Percentiles rank a stretch among this genome's conserved stretches.
phyloP scores from a whole-genome alignment of 2,888 invertebrate species.

The Koerneria pararmatus region DNA sequence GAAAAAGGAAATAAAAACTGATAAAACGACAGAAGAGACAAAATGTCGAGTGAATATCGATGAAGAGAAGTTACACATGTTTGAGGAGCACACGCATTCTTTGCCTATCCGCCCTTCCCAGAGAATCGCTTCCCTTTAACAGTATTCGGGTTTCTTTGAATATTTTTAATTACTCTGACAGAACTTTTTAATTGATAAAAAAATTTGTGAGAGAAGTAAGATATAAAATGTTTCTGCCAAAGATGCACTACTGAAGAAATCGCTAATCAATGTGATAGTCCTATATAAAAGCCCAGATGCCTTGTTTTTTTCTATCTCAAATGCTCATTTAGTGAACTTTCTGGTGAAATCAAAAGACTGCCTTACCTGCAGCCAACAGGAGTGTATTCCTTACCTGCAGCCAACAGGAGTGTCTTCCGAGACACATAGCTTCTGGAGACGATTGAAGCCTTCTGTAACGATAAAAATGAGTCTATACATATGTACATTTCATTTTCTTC shows the following conservation, averaged over 20 bases:
- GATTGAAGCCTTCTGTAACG: conserved; percentile 20
- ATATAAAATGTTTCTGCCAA: no score
- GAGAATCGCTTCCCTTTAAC: conserved; percentile 1
- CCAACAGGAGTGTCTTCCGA: conserved; percentile 2
- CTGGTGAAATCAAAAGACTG: no score
- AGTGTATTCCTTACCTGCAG: background rate
- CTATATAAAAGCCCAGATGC: no score
- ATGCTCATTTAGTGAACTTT: no score
- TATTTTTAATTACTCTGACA: no score
- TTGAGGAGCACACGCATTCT: conserved; percentile 10
- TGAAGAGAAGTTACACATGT: conserved; percentile 5
- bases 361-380: conserved; percentile 7
- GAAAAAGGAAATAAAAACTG: background rate
- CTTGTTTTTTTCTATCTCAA: no score
- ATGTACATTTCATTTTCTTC: no score
- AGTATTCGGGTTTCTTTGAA: background rate
- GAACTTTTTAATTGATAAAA: no score
- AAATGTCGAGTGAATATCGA: background rate
- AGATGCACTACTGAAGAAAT: no score
- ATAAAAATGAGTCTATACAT: no score
- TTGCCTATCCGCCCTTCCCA: conserved; percentile 17
- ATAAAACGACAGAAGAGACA: background rate
- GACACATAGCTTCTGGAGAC: conserved; percentile 17
- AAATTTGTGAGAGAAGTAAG: no score
- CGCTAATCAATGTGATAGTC: no score